Evolutionary conservation across 2,888 invertebrate genomes (phyloP).

Genomic region (Chrysolina haemoptera): DNA sequence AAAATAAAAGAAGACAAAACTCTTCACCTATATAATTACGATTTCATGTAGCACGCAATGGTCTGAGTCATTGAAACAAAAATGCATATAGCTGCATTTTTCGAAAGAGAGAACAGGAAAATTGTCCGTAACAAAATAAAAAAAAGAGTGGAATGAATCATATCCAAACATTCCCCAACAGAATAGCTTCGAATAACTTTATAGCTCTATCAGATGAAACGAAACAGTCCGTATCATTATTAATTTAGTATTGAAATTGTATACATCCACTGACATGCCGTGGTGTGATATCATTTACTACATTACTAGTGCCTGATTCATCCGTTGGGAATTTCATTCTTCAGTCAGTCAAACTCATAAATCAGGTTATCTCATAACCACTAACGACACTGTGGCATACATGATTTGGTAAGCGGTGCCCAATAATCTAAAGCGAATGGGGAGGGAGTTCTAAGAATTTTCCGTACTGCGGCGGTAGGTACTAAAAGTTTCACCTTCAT

Average conservation of each 20-base stretch:
- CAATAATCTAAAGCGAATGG: background rate
- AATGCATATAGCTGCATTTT: background rate
- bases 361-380: slow-evolving; percentile 21
- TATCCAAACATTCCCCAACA: background rate
- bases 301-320: slow-evolving; percentile 14
- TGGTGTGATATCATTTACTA: background rate
- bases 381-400: background rate
- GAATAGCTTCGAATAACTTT: background rate
- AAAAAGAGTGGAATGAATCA: background rate
- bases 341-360: slow-evolving; percentile 14
- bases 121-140: background rate
- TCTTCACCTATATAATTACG: background rate
- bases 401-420: background rate
- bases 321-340: slow-evolving; percentile 27
- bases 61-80: background rate
- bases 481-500: slow-evolving; percentile 15
- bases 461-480: background rate
- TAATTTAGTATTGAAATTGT: no score
- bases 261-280: background rate
- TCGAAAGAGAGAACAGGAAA: background rate
- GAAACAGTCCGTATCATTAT: no score
- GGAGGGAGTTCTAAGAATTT: background rate
- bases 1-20: background rate
- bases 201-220: background rate
- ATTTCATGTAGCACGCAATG: background rate